Evolutionary conservation across 2,113 vertebrate species (phyloP).

Genomic region (Dunckerocampus dactyliophorus): DNA sequence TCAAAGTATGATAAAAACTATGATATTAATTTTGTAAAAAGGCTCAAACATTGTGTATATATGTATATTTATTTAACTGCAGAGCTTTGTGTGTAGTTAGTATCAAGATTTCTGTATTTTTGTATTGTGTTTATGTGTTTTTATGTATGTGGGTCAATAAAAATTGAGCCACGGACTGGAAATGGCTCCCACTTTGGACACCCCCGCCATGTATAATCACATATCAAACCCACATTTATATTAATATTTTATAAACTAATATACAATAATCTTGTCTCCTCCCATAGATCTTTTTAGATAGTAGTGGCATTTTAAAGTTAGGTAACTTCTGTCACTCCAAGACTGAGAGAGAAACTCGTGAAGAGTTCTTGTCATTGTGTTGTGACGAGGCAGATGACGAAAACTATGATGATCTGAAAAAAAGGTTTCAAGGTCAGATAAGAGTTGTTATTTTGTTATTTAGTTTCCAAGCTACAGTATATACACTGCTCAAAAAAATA

Average conservation of each 20-base stretch:
- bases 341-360: constrained; percentile 79
- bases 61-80: not conserved
- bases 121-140: too few species aligned
- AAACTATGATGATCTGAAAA: constrained; percentile 61
- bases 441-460: not conserved
- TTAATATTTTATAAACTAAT: not conserved
- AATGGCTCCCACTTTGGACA: too few species aligned
- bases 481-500: too few species aligned
- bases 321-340: constrained; percentile 85
- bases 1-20: too few species aligned
- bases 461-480: too few species aligned
- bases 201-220: not conserved
- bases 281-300: constrained; percentile 85
- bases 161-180: too few species aligned
- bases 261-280: not conserved
- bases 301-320: constrained; percentile 86
- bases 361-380: constrained; percentile 77
- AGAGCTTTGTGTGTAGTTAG: too few species aligned
- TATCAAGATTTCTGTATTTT: too few species aligned
- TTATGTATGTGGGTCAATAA: too few species aligned
- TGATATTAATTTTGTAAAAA: too few species aligned
- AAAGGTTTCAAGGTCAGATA: constrained; percentile 72
- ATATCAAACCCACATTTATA: too few species aligned
- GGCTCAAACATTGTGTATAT: too few species aligned
- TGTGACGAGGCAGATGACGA: constrained; percentile 44